A percentile compares a stretch with the other conserved stretches of the same genome.
phyloP scores from a whole-genome alignment of 2,797 vertebrate species.

The Enteromius trimaculatus region DNA sequence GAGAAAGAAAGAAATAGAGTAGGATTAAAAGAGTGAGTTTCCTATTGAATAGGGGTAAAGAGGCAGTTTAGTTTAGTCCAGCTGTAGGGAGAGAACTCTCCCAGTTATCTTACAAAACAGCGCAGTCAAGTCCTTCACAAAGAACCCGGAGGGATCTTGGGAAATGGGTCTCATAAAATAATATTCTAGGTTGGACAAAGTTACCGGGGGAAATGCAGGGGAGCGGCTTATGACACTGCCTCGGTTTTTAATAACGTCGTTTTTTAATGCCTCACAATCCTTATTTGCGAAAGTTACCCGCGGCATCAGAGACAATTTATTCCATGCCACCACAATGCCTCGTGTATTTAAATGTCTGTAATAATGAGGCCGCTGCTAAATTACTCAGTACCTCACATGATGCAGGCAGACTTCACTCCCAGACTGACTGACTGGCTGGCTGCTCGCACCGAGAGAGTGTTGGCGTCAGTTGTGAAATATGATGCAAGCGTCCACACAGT shows the following conservation, averaged over 20 bases:
- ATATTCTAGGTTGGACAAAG: slow-evolving; percentile 64
- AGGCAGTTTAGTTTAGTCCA: slow-evolving; percentile 70
- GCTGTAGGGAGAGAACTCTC: slow-evolving; percentile 63
- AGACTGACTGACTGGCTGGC: slow-evolving; percentile 21
- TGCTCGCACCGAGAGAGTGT: slow-evolving; percentile 18
- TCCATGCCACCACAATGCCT: slow-evolving; percentile 44
- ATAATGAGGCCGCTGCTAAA: slow-evolving; percentile 58
- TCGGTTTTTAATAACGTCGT: slow-evolving; percentile 59
- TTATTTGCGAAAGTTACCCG: slow-evolving; percentile 58
- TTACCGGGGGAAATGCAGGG: slow-evolving; percentile 52
- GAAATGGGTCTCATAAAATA: slow-evolving; percentile 66
- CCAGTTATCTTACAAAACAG: slow-evolving; percentile 70
- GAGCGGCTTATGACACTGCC: slow-evolving; percentile 55
- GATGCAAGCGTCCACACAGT: slow-evolving; percentile 44
- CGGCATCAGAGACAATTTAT: slow-evolving; percentile 53
- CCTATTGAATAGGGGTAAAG: slow-evolving; percentile 69
- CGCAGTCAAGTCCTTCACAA: slow-evolving; percentile 64
- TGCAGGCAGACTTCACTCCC: slow-evolving; percentile 27
- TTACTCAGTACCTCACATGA: slow-evolving; percentile 49
- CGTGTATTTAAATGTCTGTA: slow-evolving; percentile 58
- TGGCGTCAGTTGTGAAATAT: slow-evolving; percentile 49
- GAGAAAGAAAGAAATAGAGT: slow-evolving; percentile 61
- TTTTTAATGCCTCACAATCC: slow-evolving; percentile 53
- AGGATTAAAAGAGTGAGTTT: slow-evolving; percentile 66
- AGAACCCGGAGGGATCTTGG: slow-evolving; percentile 61